Percentiles rank a stretch among this genome's conserved stretches.
These are phyloP conservation scores for Odontocerum albicorne DNA, from an alignment of 2,888 invertebrate genomes.

Conservation along the genomic window DNA sequence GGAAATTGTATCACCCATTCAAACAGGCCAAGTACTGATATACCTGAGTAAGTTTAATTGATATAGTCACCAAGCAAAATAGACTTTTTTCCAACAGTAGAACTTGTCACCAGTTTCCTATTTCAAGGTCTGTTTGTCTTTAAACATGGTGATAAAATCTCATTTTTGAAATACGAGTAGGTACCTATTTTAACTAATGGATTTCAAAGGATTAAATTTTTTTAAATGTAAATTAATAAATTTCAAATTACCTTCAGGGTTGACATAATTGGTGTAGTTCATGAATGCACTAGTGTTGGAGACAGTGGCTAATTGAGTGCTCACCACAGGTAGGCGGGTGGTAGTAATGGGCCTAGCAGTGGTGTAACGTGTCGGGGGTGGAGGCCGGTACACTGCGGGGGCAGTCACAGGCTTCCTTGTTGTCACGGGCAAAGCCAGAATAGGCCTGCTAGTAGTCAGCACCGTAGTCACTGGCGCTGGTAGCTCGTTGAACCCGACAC, in stretches of 20 bases:
- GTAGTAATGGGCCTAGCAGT: constrained; percentile 45
- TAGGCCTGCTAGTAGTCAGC: constrained; percentile 49
- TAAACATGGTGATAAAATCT: no score
- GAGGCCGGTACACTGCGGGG: constrained; percentile 35
- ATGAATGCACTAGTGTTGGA: constrained; percentile 49
- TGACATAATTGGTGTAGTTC: constrained; percentile 58
- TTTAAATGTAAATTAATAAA: no score
- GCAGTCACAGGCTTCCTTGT: constrained; percentile 42
- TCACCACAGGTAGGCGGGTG: constrained; percentile 38
- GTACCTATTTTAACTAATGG: no score
- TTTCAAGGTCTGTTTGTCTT: no score
- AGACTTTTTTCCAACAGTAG: no score
- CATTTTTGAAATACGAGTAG: no score
- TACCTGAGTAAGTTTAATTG: no score
- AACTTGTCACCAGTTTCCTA: no score
- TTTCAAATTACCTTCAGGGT: constrained; percentile 56
- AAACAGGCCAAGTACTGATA: no score
- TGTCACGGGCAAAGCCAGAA: constrained; percentile 49
- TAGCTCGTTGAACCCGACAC: constrained; percentile 45
- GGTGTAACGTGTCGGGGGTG: constrained; percentile 42
- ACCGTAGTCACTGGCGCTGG: constrained; percentile 47
- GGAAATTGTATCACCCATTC: no score
- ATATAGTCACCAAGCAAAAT: no score
- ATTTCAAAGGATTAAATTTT: no score
- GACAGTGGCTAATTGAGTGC: constrained; percentile 41